Evolutionary conservation across 1,140 invertebrate genomes (phyloP).

Genomic region (Cherax destructor): DNA sequence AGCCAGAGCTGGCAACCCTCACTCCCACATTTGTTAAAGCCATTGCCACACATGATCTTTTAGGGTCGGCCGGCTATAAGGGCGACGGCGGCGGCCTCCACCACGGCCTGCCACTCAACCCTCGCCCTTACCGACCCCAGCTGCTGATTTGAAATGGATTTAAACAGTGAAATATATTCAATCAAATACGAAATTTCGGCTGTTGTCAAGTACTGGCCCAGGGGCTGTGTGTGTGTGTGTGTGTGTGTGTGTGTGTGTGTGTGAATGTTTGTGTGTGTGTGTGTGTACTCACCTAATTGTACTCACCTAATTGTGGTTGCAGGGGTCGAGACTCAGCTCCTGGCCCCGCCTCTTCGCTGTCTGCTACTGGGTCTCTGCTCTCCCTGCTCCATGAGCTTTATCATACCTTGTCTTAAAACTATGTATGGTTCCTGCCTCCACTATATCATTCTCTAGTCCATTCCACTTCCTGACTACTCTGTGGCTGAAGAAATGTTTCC

Average conservation of each 20-base stretch:
- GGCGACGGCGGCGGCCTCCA: neutral
- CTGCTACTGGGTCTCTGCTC: too few species aligned
- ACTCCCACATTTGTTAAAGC: slow-evolving; percentile 53
- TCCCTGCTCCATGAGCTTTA: too few species aligned
- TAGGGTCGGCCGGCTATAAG: slow-evolving; percentile 23
- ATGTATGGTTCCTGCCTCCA: too few species aligned
- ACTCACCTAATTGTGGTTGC: too few species aligned
- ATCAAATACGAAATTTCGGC: slow-evolving; percentile 60
- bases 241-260: neutral
- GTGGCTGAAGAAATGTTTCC: too few species aligned
- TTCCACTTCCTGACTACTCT: too few species aligned
- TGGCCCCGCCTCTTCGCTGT: too few species aligned
- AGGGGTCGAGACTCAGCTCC: too few species aligned
- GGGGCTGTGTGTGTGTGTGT: too few species aligned
- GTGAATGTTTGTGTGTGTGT: neutral
- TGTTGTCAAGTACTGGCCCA: slow-evolving; percentile 35
- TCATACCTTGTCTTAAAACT: too few species aligned
- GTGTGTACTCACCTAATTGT: too few species aligned
- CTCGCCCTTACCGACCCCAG: slow-evolving; percentile 49
- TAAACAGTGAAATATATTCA: slow-evolving; percentile 63
- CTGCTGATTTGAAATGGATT: slow-evolving; percentile 58
- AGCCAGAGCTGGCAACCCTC: neutral
- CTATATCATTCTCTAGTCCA: too few species aligned
- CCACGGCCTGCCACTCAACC: neutral
- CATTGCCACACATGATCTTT: slow-evolving; percentile 52